A percentile compares a stretch with the other conserved stretches of the same genome.
phyloP scores from a whole-genome alignment of 2,797 vertebrate species.

The Enteromius mattozi region DNA sequence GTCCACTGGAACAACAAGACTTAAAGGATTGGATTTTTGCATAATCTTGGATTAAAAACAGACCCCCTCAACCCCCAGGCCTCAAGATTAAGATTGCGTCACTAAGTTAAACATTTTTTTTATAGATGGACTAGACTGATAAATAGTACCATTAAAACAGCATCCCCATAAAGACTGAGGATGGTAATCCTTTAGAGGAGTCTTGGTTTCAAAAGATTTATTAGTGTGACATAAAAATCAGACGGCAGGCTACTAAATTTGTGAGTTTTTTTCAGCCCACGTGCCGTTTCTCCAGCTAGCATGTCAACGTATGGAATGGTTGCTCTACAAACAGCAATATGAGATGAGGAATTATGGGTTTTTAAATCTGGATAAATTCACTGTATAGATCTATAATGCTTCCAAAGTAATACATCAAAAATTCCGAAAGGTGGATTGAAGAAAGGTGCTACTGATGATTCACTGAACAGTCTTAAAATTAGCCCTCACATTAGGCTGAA shows the following conservation, averaged over 20 bases:
- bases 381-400: background rate
- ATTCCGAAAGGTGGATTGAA: background rate
- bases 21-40: conserved; percentile 31
- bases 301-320: conserved; percentile 74
- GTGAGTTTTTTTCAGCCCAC: background rate
- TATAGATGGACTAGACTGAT: conserved; percentile 35
- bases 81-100: conserved; percentile 12
- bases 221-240: conserved; percentile 29
- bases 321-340: conserved; percentile 63
- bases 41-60: conserved; percentile 11
- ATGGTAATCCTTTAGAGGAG: conserved; percentile 17
- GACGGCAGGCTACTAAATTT: conserved; percentile 40
- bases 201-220: conserved; percentile 28
- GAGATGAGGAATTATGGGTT: conserved; percentile 5
- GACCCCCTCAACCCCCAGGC: background rate
- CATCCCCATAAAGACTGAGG: conserved; percentile 28
- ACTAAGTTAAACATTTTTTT: conserved; percentile 9
- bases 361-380: conserved; percentile 14
- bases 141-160: conserved; percentile 20
- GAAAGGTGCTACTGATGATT: background rate
- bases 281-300: conserved; percentile 32
- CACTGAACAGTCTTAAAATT: background rate
- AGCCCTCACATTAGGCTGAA: background rate
- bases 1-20: conserved; percentile 42
- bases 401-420: background rate